Base-by-base conservation (phyloP, 2,797 vertebrate species). In the Remorina albescens region DNA sequence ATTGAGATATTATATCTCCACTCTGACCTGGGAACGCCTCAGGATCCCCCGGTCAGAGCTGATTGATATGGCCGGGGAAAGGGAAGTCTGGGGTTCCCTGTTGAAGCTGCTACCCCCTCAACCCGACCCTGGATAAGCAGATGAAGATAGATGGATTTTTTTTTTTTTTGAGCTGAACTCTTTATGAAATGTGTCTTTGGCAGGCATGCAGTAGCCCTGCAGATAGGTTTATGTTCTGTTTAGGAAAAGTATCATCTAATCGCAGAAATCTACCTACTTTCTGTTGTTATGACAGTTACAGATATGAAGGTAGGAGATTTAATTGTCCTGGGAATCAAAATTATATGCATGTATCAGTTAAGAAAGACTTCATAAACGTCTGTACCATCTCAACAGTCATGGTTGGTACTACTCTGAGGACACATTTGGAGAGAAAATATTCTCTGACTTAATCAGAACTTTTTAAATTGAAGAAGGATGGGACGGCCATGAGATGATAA, bases 401-500 rank as follows among this genome's bases (percentile, higher is more conserved):
- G 47, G 54, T 69, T 80, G 53, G 54, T 32, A 75, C 76, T 70
- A 78, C 55, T 74, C 57, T 63, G 37, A 74, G 49, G 58, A 83
- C 82, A 63, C 67, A 75, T 84, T 46, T 63, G 55, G 60, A 62
- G 64, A 72, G 58, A 82, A 82, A 80, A 81, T 25, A 66, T 37
- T 58, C 42, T 59, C 67, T 65, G 63, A 67, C 30, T 78, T 74
- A 49, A 80, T 81, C 76, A 62, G 47, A 51, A 34, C 37, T 77
- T 76, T 76, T 65, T 58, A 72, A 82, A 85, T 46, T 81, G 74
- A 84, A 81, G 70, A 68, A 47, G 30, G 67, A 73, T 79, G 82
- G 67, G 70, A 78, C 57, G 49, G 41, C 69, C 66, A 75, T 77
- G 78, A 88, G 88, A 80, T 87, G 82, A 67, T 90, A 88, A 89